Percentiles rank a stretch among this genome's conserved stretches.
These are phyloP conservation scores for Eonycteris spelaea DNA, from an alignment of 2,113 vertebrate genomes.

Conservation along the genomic window DNA sequence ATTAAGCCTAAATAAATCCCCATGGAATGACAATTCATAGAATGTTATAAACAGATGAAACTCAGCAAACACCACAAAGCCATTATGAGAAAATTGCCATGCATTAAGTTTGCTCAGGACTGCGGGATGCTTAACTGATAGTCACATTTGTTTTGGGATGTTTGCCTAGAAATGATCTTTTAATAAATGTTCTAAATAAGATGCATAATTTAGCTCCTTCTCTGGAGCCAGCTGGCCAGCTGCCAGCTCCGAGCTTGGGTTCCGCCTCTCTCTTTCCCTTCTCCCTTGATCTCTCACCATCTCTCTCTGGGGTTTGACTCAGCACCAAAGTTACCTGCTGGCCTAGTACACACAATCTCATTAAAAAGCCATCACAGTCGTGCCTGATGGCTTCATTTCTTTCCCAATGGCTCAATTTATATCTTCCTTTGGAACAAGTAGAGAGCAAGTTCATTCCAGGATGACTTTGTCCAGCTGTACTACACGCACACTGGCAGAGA, in stretches of 20 bases:
- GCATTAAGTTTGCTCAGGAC: conserved; percentile 69
- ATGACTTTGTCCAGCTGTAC: conserved; percentile 19
- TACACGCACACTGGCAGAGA: neutral
- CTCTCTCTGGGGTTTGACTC: conserved; percentile 67
- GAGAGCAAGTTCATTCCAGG: conserved; percentile 47
- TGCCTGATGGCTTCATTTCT: conserved; percentile 71
- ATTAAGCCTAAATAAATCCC: conserved; percentile 52
- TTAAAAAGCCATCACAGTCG: conserved; percentile 78
- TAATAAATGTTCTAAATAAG: conserved; percentile 83
- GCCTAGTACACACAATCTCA: conserved; percentile 74
- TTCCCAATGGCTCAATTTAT: conserved; percentile 69
- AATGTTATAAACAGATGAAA: conserved; percentile 65
- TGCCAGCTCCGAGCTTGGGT: conserved; percentile 56
- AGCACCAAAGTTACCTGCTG: conserved; percentile 64
- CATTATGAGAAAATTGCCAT: conserved; percentile 72
- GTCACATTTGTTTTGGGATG: conserved; percentile 79
- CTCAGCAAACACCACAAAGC: conserved; percentile 74
- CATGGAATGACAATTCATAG: conserved; percentile 66
- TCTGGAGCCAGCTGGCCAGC: conserved; percentile 25
- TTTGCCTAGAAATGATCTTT: conserved; percentile 79
- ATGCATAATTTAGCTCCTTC: conserved; percentile 80
- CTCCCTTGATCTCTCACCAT: neutral
- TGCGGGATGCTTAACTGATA: conserved; percentile 72
- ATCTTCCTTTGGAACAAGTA: conserved; percentile 59
- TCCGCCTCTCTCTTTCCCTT: neutral